phyloP scores from a whole-genome alignment of 2,888 invertebrate species.

The Macrosiphum euphorbiae region DNA sequence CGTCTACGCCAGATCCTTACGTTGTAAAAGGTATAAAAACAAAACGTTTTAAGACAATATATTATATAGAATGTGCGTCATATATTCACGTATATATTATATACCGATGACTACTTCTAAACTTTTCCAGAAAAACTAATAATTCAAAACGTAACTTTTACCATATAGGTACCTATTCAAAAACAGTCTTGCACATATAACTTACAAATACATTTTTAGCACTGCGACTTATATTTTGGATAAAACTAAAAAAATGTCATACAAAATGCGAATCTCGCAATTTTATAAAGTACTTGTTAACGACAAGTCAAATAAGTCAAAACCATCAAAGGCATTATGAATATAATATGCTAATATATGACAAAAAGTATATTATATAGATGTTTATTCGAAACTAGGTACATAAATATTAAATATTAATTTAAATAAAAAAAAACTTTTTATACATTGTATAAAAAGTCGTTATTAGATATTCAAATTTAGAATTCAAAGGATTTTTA shows the following conservation, averaged over 20 bases:
- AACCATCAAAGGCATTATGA: conserved; percentile 34
- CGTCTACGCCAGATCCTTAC: not conserved
- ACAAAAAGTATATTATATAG: not conserved
- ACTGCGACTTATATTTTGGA: not conserved
- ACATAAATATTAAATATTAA: conserved; percentile 14
- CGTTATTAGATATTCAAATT: not conserved
- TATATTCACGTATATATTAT: not conserved
- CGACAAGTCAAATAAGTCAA: not conserved
- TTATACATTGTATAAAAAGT: not conserved
- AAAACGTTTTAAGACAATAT: conserved; percentile 32
- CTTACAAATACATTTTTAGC: not conserved
- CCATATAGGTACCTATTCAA: not conserved
- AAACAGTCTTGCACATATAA: not conserved
- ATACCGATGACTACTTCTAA: not conserved
- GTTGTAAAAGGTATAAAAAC: conserved; percentile 11
- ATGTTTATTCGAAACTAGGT: not conserved
- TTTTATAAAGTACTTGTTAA: not conserved
- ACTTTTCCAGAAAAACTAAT: conserved; percentile 15
- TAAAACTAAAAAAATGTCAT: not conserved
- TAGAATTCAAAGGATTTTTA: not conserved
- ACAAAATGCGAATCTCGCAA: not conserved
- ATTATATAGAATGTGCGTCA: not conserved
- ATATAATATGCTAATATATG: not conserved
- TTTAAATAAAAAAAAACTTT: not conserved
- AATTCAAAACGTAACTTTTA: conserved; percentile 17